Evolutionary conservation across 1,140 invertebrate species (phyloP), one percentile per base, ranked within the genome.

Genomic region (Augochlora pura): DNA sequence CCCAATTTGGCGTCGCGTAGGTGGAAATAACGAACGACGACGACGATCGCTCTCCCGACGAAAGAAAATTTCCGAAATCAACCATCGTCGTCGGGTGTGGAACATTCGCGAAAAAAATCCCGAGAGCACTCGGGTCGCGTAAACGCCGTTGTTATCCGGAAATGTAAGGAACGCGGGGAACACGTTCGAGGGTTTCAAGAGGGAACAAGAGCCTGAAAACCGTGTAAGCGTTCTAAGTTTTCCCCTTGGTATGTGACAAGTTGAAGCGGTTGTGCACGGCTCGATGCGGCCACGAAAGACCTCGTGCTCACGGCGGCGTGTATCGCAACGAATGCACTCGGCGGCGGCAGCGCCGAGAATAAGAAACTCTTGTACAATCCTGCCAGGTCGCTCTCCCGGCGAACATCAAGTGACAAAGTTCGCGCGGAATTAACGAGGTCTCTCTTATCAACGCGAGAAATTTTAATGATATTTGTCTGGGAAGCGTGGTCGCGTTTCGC

Each of bases 1-100:
- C 68, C 69, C 66, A 80, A 66, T 73, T 85, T 46, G 32, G 21
- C 18, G n/a, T 46, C 57, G 25, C n/a, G n/a, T 46, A 49, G 25
- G 16, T 14, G 8, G 60, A 62, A 80, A 27, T 21, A 10, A 38
- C 38, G 21, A 38, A 21, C 68, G 64, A 54, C 9, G 64, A 54
- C 9, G 23, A 70, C 32, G 25, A 57, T 69, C 62, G 27, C 46
- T 46, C 52, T 57, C 8, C 54, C 18, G 49, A 57, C 21, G 8
- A n/a, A 57, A n/a, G 7, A 57, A n/a, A 4, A 57, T 57, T 57
- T 57, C n/a, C 21, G 7, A n/a, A 10, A 46, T 46, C 42, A 42
- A 12, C 42, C 10, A 46, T 46, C 14, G 42, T 14, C 42, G 10
- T 1, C 42, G 42, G 10, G 10, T n/a, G n/a, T n/a, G n/a, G n/a